Conservation (phyloP, 2,113 vertebrate species). For the Gymnogyps californianus region DNA sequence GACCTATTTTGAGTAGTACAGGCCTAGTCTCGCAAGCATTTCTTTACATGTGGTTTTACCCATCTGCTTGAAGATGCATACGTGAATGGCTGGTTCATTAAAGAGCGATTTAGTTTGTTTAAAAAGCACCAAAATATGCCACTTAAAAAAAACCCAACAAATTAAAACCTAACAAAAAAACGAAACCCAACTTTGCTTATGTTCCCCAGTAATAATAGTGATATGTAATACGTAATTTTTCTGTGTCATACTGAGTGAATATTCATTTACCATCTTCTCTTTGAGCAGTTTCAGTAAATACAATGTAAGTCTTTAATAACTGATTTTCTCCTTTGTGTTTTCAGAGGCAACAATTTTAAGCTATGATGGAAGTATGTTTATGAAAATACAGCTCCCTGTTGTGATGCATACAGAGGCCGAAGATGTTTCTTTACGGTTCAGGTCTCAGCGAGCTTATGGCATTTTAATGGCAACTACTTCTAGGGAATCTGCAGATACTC, state of each 20-base stretch:
- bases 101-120: not conserved
- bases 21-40: not conserved
- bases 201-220: not conserved
- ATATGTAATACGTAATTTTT: rapidly evolving
- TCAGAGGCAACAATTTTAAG: slow-evolving; percentile 94
- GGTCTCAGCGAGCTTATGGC: slow-evolving; percentile 92
- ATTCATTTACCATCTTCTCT: not conserved
- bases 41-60: not conserved
- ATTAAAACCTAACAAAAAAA: not conserved
- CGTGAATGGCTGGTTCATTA: rapidly evolving
- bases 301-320: not conserved
- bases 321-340: not conserved
- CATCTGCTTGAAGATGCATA: not conserved
- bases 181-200: not conserved
- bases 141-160: not conserved
- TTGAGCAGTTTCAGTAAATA: not conserved
- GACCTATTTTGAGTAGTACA: not conserved
- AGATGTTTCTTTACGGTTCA: slow-evolving; percentile 92
- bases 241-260: not conserved
- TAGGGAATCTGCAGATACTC: slow-evolving; percentile 90
- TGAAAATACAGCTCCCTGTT: slow-evolving; percentile 96
- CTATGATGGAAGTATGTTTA: slow-evolving; percentile 97
- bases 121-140: not conserved
- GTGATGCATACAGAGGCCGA: slow-evolving; percentile 98
- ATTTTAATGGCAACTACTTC: slow-evolving; percentile 98